Base-by-base conservation (phyloP, 2,113 vertebrate genomes). In the Lophura nycthemera region DNA sequence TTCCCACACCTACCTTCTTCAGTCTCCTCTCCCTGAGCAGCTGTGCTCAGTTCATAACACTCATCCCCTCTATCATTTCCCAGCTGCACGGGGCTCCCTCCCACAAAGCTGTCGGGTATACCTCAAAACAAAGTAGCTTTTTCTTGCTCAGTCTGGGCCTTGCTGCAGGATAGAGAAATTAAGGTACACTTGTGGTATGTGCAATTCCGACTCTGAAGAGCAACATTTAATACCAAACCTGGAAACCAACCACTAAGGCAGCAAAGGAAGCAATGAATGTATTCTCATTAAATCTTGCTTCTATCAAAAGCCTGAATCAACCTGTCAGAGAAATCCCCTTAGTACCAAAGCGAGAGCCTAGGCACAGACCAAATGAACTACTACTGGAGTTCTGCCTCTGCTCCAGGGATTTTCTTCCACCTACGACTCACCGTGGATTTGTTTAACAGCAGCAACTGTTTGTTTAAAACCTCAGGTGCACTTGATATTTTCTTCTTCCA, bases 401-500 rank as follows among this genome's bases (percentile, higher is more conserved):
- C 89, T 95, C 80, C 73, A 38, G 86, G 83, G 73, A 90, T 67
- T 91, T 93, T 81, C 40, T 92, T 95, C 87, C 65, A 81, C 75
- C 61, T 90, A n/a, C 27, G 77, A 81, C 78, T 92, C 94, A 92
- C n/a, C 3, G 2, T 59, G 59, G 88, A 95, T 90, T 95, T 93
- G 65, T 76, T 95, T 75, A 95, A 74, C 57, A 94, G 83, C 69
- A 79, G 24, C 45, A 93, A 90, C 52, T 64, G 57, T 91, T 96
- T 96, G 88, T 82, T 95, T 94, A 95, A 95, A 86, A 90, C 30
- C 61, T 84, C 88, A 97, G 93, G 85, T 92, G 86, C 40, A 47
- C 72, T 64, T 83, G 67, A 43, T 91, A 78, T 89, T 92, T 94
- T 95, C 57, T 76, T 85, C 90, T 83, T 70, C 64, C 36, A 89